These are phyloP conservation scores for Drosophila sucinea DNA, from an alignment of 1,140 invertebrate species.

Conservation along the genomic window DNA sequence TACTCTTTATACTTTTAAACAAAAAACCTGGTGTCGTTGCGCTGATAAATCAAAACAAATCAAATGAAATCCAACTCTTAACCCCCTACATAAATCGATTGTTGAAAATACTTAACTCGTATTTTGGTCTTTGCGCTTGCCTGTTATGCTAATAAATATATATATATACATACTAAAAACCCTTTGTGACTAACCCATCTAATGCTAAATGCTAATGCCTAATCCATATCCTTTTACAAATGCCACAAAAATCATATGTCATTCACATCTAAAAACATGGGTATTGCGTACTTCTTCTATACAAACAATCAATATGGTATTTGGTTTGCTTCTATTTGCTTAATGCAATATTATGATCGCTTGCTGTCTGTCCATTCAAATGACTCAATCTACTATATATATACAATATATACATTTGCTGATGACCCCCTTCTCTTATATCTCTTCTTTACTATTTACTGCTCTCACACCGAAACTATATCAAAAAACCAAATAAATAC, in stretches of 20 bases:
- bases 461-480: constrained; percentile 61
- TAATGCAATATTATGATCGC: constrained; percentile 56
- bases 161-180: constrained; percentile 35
- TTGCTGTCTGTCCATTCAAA: constrained; percentile 43
- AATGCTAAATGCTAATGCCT: constrained; percentile 12
- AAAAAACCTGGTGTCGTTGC: constrained; percentile 75
- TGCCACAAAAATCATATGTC: constrained; percentile 25
- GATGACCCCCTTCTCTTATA: constrained; percentile 46
- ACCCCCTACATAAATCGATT: constrained; percentile 38
- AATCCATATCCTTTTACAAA: constrained; percentile 18
- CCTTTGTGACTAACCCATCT: constrained; percentile 43
- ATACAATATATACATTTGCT: constrained; percentile 39
- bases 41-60: constrained; percentile 57
- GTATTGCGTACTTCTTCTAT: constrained; percentile 74
- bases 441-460: constrained; percentile 59
- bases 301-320: constrained; percentile 60
- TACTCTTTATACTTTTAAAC: constrained; percentile 42
- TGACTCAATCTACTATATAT: constrained; percentile 44
- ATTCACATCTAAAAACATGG: constrained; percentile 60
- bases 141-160: constrained; percentile 63
- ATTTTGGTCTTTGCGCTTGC: constrained; percentile 75
- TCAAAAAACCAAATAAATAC: constrained; percentile 49
- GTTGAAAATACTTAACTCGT: constrained; percentile 51
- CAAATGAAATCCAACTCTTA: constrained; percentile 56
- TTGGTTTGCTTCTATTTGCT: constrained; percentile 65